Percentiles rank a stretch among this genome's conserved stretches.
phyloP scores from a whole-genome alignment of 2,113 vertebrate species.

The Elanus axillaris region DNA sequence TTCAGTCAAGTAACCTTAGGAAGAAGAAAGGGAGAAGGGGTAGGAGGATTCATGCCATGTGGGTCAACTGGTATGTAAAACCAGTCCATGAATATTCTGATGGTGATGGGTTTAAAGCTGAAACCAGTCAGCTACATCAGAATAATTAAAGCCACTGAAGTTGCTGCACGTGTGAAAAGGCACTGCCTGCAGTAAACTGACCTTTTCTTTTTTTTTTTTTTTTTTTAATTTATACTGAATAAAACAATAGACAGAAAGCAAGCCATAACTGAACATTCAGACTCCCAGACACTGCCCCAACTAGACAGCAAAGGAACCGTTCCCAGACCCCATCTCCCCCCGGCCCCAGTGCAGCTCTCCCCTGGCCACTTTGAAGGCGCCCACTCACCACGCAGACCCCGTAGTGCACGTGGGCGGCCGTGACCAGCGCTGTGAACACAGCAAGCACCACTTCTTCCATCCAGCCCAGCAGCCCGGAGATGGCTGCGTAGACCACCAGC shows the following conservation, averaged over 20 bases:
- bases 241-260: not conserved
- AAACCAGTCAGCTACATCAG: not conserved
- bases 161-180: not conserved
- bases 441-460: not conserved
- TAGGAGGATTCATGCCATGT: not conserved
- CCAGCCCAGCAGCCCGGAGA: not conserved
- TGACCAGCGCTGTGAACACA: not conserved
- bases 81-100: not conserved
- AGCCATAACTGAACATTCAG: not conserved
- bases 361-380: fast-evolving
- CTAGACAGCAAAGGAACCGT: fast-evolving
- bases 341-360: not conserved
- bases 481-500: not conserved
- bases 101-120: not conserved
- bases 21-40: not conserved
- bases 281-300: fast-evolving
- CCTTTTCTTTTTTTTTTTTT: no score
- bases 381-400: slow-evolving; percentile 56
- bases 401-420: slow-evolving; percentile 39
- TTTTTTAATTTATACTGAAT: not conserved
- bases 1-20: not conserved
- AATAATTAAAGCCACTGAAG: not conserved
- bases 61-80: not conserved
- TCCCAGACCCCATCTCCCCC: not conserved
- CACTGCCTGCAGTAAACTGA: not conserved